phyloP scores from a whole-genome alignment of 30 jellyfish, hydroid and myxozoan genomes.

The Morbakka virulenta region DNA sequence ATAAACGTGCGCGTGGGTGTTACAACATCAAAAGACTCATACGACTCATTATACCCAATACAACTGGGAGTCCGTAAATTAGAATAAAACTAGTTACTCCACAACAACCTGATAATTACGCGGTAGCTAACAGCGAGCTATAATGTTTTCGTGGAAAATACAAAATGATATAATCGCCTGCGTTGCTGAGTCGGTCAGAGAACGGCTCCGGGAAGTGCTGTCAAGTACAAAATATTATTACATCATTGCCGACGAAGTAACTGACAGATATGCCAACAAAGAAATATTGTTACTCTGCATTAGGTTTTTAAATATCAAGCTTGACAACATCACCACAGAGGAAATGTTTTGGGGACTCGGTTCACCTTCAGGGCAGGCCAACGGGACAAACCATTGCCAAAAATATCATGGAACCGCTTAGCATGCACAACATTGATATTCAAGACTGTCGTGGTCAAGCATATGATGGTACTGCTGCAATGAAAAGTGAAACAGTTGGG shows the following conservation, averaged over 20 bases:
- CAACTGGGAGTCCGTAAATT: no score
- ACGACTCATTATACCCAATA: no score
- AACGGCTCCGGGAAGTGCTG: constrained; percentile 35
- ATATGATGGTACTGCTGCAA: constrained; percentile 51
- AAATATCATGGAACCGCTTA: constrained; percentile 18
- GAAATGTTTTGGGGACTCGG: constrained; percentile 34
- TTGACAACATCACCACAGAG: constrained; percentile 27
- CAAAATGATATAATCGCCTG: constrained; percentile 42
- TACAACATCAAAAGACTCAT: no score
- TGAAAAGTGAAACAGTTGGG: constrained; percentile 17
- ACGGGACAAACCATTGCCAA: constrained; percentile 33
- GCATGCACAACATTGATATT: constrained; percentile 9
- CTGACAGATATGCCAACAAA: constrained; percentile 45
- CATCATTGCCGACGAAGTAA: constrained; percentile 47
- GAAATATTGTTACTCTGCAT: constrained; percentile 39
- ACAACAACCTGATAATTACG: no score
- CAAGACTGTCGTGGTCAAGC: constrained; percentile 46
- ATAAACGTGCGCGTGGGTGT: no score
- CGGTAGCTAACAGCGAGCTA: no score
- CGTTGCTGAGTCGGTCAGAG: constrained; percentile 29
- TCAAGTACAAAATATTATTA: constrained; percentile 19
- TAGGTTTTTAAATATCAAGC: constrained; percentile 30
- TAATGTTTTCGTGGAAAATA: constrained; percentile 36
- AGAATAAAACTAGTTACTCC: no score
- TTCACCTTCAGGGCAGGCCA: constrained; percentile 42